These are phyloP conservation scores for Mustela lutreola DNA, from an alignment of 2,113 vertebrate genomes.

Conservation along the genomic window DNA sequence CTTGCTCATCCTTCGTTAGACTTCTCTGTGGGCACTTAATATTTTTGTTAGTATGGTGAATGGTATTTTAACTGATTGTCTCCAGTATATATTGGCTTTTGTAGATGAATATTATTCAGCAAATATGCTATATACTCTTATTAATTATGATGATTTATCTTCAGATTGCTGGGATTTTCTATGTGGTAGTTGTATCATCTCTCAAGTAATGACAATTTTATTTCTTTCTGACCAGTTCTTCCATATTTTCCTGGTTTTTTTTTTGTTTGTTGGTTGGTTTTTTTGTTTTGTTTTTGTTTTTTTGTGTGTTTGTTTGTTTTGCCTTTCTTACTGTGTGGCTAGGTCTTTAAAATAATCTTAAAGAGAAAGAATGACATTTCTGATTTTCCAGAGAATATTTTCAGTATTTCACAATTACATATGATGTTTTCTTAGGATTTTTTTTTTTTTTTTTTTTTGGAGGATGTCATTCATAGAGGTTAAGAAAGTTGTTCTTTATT, in stretches of 20 bases:
- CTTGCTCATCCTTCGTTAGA: neutral
- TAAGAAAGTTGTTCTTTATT: neutral
- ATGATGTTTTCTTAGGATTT: neutral
- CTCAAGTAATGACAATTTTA: too few species aligned
- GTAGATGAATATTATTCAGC: neutral
- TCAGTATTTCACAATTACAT: neutral
- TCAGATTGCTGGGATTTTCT: neutral
- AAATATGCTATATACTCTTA: neutral
- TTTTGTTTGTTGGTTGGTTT: too few species aligned
- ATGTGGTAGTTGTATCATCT: neutral
- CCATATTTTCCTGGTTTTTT: neutral
- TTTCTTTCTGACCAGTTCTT: neutral
- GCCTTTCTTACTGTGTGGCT: neutral
- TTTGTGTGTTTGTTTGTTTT: too few species aligned
- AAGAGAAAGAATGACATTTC: neutral
- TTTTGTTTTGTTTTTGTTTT: too few species aligned
- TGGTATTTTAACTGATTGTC: neutral
- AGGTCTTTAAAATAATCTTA: neutral
- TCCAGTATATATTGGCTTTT: too few species aligned
- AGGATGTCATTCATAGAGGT: neutral
- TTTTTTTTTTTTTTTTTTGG: neutral
- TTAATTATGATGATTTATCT: neutral
- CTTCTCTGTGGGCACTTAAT: neutral
- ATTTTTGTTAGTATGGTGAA: neutral
- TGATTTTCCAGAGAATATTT: neutral